Evolutionary conservation across 1,140 invertebrate species (phyloP).

Genomic region (Diachasmimorpha longicaudata): DNA sequence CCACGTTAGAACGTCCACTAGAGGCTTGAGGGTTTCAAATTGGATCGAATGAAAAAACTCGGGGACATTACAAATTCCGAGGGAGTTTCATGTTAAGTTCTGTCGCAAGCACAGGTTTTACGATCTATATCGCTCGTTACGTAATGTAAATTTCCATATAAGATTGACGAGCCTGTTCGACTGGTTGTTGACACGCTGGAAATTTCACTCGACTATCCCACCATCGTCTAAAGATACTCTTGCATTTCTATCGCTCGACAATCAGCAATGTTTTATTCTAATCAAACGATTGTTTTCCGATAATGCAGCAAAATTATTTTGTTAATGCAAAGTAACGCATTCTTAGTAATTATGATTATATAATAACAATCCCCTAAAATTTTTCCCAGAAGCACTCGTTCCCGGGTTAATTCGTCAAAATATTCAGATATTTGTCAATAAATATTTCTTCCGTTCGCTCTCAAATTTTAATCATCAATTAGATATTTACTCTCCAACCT

Average conservation of each 20-base stretch:
- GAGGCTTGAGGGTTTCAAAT: neutral
- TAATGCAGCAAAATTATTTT: no score
- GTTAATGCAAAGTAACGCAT: no score
- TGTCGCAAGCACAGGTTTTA: constrained; percentile 14
- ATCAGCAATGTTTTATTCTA: neutral
- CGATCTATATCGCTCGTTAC: neutral
- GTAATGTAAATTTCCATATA: constrained; percentile 20
- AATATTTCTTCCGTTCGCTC: no score
- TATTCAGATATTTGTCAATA: no score
- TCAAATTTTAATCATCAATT: no score
- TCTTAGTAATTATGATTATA: no score
- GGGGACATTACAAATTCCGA: neutral
- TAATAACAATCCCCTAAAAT: no score
- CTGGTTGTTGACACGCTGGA: constrained; percentile 18
- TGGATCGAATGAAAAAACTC: neutral
- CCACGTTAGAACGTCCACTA: neutral
- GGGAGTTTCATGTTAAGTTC: neutral
- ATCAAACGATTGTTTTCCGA: no score
- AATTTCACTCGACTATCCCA: constrained; percentile 9
- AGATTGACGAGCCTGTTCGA: constrained; percentile 13
- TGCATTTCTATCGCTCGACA: neutral
- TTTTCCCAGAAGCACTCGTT: no score
- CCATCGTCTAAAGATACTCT: neutral
- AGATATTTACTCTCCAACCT: no score
- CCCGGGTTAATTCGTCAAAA: no score